Conservation (phyloP, 2,888 invertebrate species). For the Leucoptera coffeella region DNA sequence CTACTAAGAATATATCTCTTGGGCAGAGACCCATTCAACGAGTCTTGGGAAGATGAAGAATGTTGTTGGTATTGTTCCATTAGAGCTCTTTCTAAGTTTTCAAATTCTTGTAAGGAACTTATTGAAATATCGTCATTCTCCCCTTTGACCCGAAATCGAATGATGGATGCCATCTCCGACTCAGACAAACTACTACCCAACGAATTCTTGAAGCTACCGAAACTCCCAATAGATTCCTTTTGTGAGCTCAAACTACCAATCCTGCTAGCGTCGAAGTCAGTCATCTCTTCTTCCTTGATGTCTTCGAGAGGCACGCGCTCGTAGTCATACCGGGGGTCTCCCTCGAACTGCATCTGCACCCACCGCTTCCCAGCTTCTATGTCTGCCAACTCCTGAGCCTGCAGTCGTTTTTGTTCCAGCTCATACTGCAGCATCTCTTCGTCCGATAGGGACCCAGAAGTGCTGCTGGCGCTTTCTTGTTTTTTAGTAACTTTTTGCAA, state of each 20-base stretch:
- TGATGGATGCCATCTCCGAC: constrained; percentile 78
- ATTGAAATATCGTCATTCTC: constrained; percentile 90
- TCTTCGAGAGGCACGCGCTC: constrained; percentile 82
- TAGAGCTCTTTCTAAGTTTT: constrained; percentile 81
- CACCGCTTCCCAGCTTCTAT: constrained; percentile 75
- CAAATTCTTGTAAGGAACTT: constrained; percentile 91
- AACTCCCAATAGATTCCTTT: constrained; percentile 72
- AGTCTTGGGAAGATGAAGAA: constrained; percentile 80
- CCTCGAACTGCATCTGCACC: constrained; percentile 86
- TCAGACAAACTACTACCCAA: constrained; percentile 91
- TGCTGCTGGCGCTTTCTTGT: constrained; percentile 48
- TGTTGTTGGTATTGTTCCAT: constrained; percentile 69
- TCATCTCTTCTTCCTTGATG: constrained; percentile 87
- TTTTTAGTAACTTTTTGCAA: constrained; percentile 64
- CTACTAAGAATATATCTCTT: constrained; percentile 62
- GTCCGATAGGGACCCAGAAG: constrained; percentile 52
- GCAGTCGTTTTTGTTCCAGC: constrained; percentile 56
- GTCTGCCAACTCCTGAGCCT: constrained; percentile 45
- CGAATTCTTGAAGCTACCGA: constrained; percentile 80
- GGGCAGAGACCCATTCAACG: constrained; percentile 77
- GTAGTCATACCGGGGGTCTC: constrained; percentile 70
- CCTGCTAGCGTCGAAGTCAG: constrained; percentile 75
- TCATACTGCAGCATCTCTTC: constrained; percentile 61
- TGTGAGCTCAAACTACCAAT: constrained; percentile 74
- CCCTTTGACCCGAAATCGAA: constrained; percentile 75